Evolutionary conservation across 2,888 invertebrate genomes (phyloP).

Genomic region (Orgyia antiqua): DNA sequence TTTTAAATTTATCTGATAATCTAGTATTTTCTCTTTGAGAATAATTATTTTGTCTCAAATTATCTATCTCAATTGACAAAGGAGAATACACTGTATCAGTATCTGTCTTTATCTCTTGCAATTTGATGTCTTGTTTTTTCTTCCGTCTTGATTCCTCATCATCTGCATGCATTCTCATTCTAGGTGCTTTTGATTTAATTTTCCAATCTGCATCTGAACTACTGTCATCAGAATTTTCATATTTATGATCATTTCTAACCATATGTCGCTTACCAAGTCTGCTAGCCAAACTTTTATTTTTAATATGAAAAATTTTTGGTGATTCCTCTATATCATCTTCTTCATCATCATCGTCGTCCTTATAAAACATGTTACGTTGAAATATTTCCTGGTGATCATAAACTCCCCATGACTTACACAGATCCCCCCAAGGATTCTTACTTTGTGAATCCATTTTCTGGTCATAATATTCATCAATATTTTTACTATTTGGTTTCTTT

Average conservation of each 20-base stretch:
- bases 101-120: constrained; percentile 25
- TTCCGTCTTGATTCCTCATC: constrained; percentile 84
- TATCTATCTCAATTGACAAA: constrained; percentile 63
- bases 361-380: constrained; percentile 46
- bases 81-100: constrained; percentile 53
- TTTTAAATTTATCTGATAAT: constrained; percentile 62
- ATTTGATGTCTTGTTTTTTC: constrained; percentile 35
- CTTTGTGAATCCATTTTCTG: constrained; percentile 39
- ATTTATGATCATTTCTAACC: constrained; percentile 28
- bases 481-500: constrained; percentile 47
- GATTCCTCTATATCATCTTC: constrained; percentile 37
- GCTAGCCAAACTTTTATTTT: constrained; percentile 59
- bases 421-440: constrained; percentile 86
- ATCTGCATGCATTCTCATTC: constrained; percentile 94
- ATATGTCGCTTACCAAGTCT: constrained; percentile 50
- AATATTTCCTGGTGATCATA: constrained; percentile 80
- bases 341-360: constrained; percentile 41
- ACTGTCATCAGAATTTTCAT: constrained; percentile 55
- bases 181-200: constrained; percentile 80
- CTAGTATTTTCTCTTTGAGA: constrained; percentile 44
- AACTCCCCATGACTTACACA: constrained; percentile 84
- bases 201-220: constrained; percentile 78
- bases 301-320: constrained; percentile 39
- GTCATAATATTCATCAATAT: constrained; percentile 37
- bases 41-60: constrained; percentile 44